Evolutionary conservation across 2,888 invertebrate species (phyloP), one percentile per base, ranked within the genome.

Genomic region (Sarcophaga subvicina): DNA sequence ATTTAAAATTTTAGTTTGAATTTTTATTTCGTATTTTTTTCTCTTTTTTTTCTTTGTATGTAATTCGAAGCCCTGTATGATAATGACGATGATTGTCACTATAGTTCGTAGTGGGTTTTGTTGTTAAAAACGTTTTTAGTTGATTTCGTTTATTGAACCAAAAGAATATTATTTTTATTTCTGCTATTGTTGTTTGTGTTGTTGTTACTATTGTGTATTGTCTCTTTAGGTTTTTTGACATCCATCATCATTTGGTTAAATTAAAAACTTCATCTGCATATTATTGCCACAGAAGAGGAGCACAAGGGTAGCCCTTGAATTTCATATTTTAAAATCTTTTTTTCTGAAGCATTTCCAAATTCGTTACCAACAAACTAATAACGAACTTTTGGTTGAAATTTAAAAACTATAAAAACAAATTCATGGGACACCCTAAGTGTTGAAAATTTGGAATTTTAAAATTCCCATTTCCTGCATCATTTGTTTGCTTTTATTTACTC

Each of bases 401-500:
- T 37, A 37, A 37, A 0, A 37, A 8, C 2, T 37, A 2, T 4
- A 37, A 37, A 2, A 54, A 4, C 4, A 14, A 14, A 0, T 62
- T 37, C 25, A 75, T 17, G 80, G 69, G n/a, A 62, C 20, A 20
- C 37, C 62, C 71, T 62, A n/a, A 0, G 12, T 37, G n/a, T 54
- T 60, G 59, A 20, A 59, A 64, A n/a, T 54, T 76, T 76, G 64
- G n/a, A 59, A 17, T 72, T 70, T 76, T 59, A 22, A 76, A 71
- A 64, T 6, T 64, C 22, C 22, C 45, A 45, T 66, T 66, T 37
- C 20, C 25, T 70, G 10, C 45, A 60, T 63, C 80, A 66, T 83
- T 80, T 76, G 62, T 76, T 75, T 69, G 62, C 45, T 70, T 70
- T 75, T 80, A 59, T 72, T 75, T 72, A 80, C 20, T 72, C 27